These are phyloP conservation scores for Darevskia mixta DNA, from an alignment of 2,797 vertebrate genomes.

Conservation along the genomic window DNA sequence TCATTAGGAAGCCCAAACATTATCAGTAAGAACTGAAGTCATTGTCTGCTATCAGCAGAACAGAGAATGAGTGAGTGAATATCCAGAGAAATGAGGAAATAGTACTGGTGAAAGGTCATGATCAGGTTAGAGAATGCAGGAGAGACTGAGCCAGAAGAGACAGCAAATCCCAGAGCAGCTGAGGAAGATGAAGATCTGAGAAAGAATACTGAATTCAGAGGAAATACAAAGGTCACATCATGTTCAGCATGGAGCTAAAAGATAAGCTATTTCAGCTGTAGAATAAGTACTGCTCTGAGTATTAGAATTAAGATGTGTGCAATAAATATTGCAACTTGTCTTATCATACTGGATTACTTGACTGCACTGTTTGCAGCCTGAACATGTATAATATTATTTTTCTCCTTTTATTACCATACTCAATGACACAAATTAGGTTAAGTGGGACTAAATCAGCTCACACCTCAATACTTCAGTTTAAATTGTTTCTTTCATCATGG, in stretches of 20 bases:
- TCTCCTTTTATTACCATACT: background rate
- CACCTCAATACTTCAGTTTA: background rate
- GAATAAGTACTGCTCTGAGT: background rate
- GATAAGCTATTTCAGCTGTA: slow-evolving; percentile 14
- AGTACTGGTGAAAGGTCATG: slow-evolving; percentile 26
- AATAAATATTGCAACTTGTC: slow-evolving; percentile 1
- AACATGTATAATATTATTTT: background rate
- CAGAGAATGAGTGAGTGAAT: slow-evolving; percentile 9
- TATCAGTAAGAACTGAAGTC: slow-evolving; percentile 19
- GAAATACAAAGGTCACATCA: slow-evolving; percentile 32
- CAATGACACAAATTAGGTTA: background rate
- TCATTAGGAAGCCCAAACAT: slow-evolving; percentile 15
- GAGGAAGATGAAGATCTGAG: slow-evolving; percentile 42
- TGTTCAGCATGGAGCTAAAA: background rate
- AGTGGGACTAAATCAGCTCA: background rate
- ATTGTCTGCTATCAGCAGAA: slow-evolving; percentile 23
- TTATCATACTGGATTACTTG: background rate
- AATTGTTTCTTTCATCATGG: slow-evolving; percentile 8
- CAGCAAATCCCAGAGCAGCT: slow-evolving; percentile 45
- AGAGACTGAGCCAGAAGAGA: slow-evolving; percentile 22
- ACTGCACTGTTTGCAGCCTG: background rate
- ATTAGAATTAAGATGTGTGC: background rate
- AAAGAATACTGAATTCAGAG: background rate
- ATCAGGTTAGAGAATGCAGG: slow-evolving; percentile 9
- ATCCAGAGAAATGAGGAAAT: slow-evolving; percentile 35